These are phyloP conservation scores for Perca schrenkii DNA, from an alignment of 2,113 vertebrate species.

Conservation along the genomic window DNA sequence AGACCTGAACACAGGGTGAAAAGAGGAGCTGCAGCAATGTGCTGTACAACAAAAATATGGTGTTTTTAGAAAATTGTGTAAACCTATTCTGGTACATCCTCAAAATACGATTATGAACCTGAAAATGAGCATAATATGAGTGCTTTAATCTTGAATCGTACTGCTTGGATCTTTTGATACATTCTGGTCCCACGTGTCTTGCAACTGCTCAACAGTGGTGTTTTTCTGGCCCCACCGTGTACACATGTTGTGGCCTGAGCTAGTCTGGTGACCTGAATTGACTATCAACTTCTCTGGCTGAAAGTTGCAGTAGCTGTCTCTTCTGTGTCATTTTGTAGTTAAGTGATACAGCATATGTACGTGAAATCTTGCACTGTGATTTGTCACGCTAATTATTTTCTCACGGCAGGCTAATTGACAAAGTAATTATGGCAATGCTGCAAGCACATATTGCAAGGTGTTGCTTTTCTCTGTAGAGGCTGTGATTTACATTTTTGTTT, in stretches of 20 bases:
- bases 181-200: background rate
- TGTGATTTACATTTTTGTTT: background rate
- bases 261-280: conserved; percentile 65
- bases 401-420: background rate
- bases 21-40: no score
- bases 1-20: no score
- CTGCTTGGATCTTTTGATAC: no score
- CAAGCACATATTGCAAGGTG: background rate
- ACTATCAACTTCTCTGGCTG: conserved; percentile 51
- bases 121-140: no score
- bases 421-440: background rate
- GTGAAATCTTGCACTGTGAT: conserved; percentile 4
- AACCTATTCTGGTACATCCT: no score
- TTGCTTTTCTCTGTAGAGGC: background rate
- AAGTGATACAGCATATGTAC: background rate
- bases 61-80: no score
- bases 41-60: no score
- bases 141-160: background rate
- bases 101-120: no score
- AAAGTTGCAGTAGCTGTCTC: conserved; percentile 31
- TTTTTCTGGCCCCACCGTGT: conserved; percentile 15
- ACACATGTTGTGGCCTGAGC: conserved; percentile 25
- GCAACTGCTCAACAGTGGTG: background rate
- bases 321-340: conserved; percentile 8
- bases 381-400: background rate